phyloP scores from a whole-genome alignment of 35 echinoderm and acorn worm genomes.

The Acanthaster planci region DNA sequence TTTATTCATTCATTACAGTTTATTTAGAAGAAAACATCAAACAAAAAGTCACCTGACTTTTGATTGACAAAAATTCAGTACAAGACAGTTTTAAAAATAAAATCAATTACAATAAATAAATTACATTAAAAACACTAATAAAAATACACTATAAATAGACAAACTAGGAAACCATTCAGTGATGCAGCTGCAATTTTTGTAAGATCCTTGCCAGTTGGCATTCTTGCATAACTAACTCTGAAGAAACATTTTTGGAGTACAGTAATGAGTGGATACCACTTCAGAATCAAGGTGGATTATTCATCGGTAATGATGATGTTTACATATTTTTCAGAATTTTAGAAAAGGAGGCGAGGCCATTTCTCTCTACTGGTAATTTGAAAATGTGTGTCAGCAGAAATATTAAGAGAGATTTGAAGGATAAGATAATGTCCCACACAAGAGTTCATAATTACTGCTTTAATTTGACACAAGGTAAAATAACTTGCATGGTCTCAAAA shows the following conservation, averaged over 20 bases:
- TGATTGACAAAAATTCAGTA: too few relatives aligned
- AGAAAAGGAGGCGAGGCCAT: slow-evolving; percentile 18
- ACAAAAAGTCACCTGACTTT: too few relatives aligned
- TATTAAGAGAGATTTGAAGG: slow-evolving; percentile 2
- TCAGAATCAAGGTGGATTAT: slow-evolving; percentile 20
- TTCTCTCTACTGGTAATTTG: background rate
- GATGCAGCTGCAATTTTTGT: background rate
- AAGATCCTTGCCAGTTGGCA: slow-evolving; percentile 4
- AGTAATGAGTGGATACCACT: slow-evolving; percentile 17
- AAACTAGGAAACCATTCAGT: slow-evolving; percentile 1
- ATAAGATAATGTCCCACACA: background rate
- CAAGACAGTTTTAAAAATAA: too few relatives aligned
- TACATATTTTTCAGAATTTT: slow-evolving; percentile 28
- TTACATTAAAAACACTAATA: too few relatives aligned
- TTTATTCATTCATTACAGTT: too few relatives aligned
- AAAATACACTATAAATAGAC: too few relatives aligned
- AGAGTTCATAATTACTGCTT: background rate
- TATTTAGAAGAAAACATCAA: too few relatives aligned
- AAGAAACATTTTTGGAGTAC: slow-evolving; percentile 16
- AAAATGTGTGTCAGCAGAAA: background rate
- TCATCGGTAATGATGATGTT: slow-evolving; percentile 27
- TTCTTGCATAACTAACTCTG: slow-evolving; percentile 4
- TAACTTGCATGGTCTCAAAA: background rate
- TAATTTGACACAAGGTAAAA: background rate
- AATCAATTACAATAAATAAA: too few relatives aligned